phyloP scores from a whole-genome alignment of 2,113 vertebrate genomes.

The Falcunculus frontatus region DNA sequence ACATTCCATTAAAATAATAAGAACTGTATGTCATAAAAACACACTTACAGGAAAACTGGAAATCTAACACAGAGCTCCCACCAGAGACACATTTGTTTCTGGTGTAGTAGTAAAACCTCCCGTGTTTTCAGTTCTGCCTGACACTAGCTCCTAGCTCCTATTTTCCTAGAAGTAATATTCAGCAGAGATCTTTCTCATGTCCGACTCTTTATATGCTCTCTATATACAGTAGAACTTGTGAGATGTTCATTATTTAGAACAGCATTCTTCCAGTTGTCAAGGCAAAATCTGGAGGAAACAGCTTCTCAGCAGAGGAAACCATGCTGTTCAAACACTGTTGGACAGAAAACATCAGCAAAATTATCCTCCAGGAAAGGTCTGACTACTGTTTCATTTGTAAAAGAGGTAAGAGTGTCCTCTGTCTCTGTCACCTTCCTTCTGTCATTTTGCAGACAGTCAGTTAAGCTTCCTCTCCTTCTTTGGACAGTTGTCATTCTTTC shows the following conservation, averaged over 20 bases:
- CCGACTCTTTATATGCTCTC: background rate
- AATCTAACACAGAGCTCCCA: background rate
- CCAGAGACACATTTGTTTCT: background rate
- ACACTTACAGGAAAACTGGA: slow-evolving; percentile 8
- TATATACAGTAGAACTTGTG: background rate
- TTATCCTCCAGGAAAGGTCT: background rate
- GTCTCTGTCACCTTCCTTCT: background rate
- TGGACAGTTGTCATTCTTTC: background rate
- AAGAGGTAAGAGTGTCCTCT: background rate
- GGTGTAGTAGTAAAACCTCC: background rate
- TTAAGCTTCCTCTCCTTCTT: background rate
- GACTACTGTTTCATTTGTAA: background rate
- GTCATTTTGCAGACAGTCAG: fast-evolving
- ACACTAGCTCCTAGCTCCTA: background rate
- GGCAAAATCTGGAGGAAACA: background rate
- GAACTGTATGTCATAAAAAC: background rate
- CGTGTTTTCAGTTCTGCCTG: background rate
- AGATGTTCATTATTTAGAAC: background rate
- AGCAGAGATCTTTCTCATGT: background rate
- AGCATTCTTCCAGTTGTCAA: background rate
- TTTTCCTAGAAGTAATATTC: background rate
- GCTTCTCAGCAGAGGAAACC: background rate
- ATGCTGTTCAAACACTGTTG: background rate
- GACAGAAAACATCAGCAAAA: background rate
- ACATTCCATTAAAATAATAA: slow-evolving; percentile 55